Base-by-base conservation (phyloP, 2,113 vertebrate species). In the Leptobrachium leishanense region DNA sequence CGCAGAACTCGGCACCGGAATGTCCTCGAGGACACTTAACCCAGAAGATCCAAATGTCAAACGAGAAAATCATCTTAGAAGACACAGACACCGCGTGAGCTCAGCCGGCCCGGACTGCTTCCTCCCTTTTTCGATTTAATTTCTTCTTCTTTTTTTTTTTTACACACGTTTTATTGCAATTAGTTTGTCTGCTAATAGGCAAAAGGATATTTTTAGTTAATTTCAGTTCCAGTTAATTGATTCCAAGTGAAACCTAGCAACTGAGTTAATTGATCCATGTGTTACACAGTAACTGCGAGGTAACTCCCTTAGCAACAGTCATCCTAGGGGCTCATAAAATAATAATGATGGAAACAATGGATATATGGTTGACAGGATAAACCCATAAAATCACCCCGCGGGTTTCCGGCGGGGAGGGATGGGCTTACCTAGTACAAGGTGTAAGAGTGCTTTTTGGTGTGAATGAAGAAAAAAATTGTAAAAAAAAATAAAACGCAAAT, bases 161-260 rank as follows among this genome's bases (percentile, higher is more conserved):
- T 64, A 42, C 8, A 46, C 6, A 54, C 55, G 65, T 86, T 85
- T 87, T 85, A 82, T 71, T 77, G 84, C 84, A 82, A 85, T 86
- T 86, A 89, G 86, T 77, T 88, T 71, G 0, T 84, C 81, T 87
- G 86, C 86, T 90, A 90, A 86, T 86, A 88, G 86, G 85, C 82
- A 82, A 87, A n/a, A 84, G 85, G 86, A 84, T 84, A 86, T 83
- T 85, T 89, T 88, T 83, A 88, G 85, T 89, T 89, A 88, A 85
- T 88, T 90, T 90, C 82, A 71, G 86, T 86, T 86, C 83, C 80
- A 76, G 82, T 79, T 84, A 86, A 85, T 87, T 85, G 90, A 87
- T 84, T 86, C 84, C 81, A 81, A 88, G 84, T 43, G 80, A 84
- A 89, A 88, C 84, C 81, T 87, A 84, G 85, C 86, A 81, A 88